Base-by-base conservation (phyloP, 2,113 vertebrate species). In the Apus apus region DNA sequence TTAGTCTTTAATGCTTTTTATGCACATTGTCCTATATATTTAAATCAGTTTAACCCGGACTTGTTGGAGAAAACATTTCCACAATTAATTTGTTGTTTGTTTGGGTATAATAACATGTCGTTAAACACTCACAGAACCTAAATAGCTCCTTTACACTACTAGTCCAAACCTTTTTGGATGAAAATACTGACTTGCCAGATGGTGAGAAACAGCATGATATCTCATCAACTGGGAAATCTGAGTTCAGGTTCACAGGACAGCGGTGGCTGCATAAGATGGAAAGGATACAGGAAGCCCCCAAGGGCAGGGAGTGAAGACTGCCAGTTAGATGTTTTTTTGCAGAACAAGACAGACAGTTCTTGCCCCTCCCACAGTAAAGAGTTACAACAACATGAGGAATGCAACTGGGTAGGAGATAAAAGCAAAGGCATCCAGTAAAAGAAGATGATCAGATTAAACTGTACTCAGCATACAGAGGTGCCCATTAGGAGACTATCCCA, bases 11-110 rank as follows among this genome's bases (percentile, higher is more conserved):
- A n/a, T n/a, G 30, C 8, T 89, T 8, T 77, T 74, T 56, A 62
- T 36, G n/a, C 13, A 74, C 32, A 34, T 53, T 43, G 34, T 66
- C 50, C 73, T 87, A 9, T 71, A 65, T 30, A 46, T 94, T 93
- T 94, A 71, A 96, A 91, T 68, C 38, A 58, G 20, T 11, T 89
- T 61, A 96, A 89, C 13, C 78, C 36, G 43, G 61, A 93, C 54
- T 96, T 94, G 53, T 67, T 85, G 92, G 53, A 95, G 71, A 90
- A 97, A 98, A 97, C 93, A 92, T 78, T 97, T 96, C 80, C 87
- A 96, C 89, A 96, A 97, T 97, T 97, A 97, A 96, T 94, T 97
- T 97, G 38, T 11, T 97, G 93, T 96, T 97, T 97, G 78, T 97
- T 96, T 97, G 93, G 91, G 88, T 96, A 91, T 95, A 96, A 97